Evolutionary conservation across 2,797 vertebrate genomes (phyloP).

Genomic region (Mus spretus): DNA sequence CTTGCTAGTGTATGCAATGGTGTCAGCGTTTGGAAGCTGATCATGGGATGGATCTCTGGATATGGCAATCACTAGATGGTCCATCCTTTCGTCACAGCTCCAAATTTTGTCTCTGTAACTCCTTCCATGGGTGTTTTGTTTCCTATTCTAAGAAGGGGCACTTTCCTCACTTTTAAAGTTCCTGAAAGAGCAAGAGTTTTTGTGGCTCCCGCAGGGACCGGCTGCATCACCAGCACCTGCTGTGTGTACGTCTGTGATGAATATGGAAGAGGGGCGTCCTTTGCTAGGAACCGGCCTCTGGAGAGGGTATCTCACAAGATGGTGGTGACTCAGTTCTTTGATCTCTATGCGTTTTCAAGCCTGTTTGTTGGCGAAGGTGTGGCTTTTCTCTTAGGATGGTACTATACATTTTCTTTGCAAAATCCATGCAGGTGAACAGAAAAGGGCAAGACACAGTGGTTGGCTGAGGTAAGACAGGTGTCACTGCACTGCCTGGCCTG

Average conservation of each 20-base stretch:
- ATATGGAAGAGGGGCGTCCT: not conserved
- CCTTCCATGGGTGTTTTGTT: too few species aligned
- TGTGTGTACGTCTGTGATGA: not conserved
- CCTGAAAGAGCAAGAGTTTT: not conserved
- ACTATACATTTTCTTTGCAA: not conserved
- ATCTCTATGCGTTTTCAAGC: not conserved
- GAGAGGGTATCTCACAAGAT: too few species aligned
- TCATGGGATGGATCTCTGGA: too few species aligned
- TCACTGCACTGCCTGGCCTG: not conserved
- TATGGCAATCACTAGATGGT: too few species aligned
- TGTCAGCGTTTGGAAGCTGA: too few species aligned
- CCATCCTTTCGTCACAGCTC: too few species aligned
- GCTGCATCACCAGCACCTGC: not conserved
- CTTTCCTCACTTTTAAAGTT: not conserved
- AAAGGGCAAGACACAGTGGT: not conserved
- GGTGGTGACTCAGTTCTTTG: not conserved
- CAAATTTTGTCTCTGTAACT: too few species aligned
- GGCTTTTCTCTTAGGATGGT: not conserved
- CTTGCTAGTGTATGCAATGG: too few species aligned
- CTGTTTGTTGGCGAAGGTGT: not conserved
- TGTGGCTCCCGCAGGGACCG: accelerated
- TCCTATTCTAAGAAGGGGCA: too few species aligned
- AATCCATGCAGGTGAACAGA: not conserved
- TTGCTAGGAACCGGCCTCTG: not conserved
- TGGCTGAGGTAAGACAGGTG: not conserved